phyloP scores from a whole-genome alignment of 2,797 vertebrate genomes.

The Lycodopsis pacificus region DNA sequence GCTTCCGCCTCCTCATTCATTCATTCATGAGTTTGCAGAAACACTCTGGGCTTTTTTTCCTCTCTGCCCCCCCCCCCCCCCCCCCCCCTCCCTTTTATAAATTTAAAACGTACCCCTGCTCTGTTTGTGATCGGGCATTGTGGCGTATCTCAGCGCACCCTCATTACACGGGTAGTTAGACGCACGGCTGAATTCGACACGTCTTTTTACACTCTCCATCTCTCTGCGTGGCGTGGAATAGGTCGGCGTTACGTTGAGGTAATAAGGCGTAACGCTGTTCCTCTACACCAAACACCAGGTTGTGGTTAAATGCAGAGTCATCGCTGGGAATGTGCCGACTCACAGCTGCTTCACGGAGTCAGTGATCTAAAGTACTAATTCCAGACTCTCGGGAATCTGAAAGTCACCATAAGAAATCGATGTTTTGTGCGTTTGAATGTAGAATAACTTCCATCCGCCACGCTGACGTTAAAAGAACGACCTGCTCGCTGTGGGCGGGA shows the following conservation, averaged over 20 bases:
- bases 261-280: constrained; percentile 47
- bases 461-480: no score
- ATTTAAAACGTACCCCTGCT: background rate
- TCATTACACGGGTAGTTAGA: constrained; percentile 61
- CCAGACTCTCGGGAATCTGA: no score
- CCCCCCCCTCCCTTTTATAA: constrained; percentile 17
- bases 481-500: constrained; percentile 17
- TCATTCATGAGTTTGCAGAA: constrained; percentile 79
- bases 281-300: constrained; percentile 1
- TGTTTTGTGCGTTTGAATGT: background rate
- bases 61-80: background rate
- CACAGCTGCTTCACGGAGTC: background rate
- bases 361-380: no score
- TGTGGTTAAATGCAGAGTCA: constrained; percentile 1
- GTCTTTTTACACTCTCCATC: constrained; percentile 36
- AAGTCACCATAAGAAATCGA: background rate
- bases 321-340: constrained; percentile 17
- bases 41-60: constrained; percentile 34
- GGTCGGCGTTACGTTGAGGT: constrained; percentile 40
- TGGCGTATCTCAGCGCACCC: background rate
- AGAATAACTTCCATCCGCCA: constrained; percentile 12
- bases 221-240: constrained; percentile 31
- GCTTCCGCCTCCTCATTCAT: constrained; percentile 76
- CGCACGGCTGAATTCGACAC: constrained; percentile 43
- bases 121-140: constrained; percentile 15